A percentile compares a stretch with the other conserved stretches of the same genome.
Conservation (phyloP, 2,113 vertebrate species). For the Notarius quadriscutis region DNA sequence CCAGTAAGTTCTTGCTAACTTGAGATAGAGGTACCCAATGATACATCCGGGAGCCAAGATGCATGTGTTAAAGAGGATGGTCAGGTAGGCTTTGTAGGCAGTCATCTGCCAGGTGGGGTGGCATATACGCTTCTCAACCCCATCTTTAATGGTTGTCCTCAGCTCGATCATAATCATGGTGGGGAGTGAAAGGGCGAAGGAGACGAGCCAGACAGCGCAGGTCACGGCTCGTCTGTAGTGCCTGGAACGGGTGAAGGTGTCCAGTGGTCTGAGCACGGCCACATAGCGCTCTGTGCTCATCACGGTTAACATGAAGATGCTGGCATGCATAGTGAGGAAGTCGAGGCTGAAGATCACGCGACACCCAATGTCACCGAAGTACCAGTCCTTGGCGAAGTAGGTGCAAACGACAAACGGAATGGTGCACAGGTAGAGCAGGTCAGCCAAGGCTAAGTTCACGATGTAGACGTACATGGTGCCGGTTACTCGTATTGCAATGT, state of each 20-base stretch:
- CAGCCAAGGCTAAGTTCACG: constrained; percentile 59
- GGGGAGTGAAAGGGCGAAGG: constrained; percentile 56
- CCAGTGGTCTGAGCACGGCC: constrained; percentile 59
- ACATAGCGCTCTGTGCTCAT: constrained; percentile 63
- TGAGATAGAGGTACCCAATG: constrained; percentile 60
- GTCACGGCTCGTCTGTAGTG: constrained; percentile 54
- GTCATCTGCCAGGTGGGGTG: constrained; percentile 61
- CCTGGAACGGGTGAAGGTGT: constrained; percentile 54
- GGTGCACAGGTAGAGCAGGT: constrained; percentile 60
- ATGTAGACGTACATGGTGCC: constrained; percentile 61
- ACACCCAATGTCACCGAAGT: constrained; percentile 60
- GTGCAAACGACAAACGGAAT: constrained; percentile 63
- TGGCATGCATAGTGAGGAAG: constrained; percentile 62
- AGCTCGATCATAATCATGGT: constrained; percentile 63
- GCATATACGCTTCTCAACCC: constrained; percentile 57
- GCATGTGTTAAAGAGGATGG: constrained; percentile 60
- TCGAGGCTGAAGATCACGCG: constrained; percentile 61
- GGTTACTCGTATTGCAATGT: constrained; percentile 55
- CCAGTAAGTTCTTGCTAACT: constrained; percentile 60
- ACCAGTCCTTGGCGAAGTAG: constrained; percentile 60
- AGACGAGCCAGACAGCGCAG: constrained; percentile 55
- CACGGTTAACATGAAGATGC: constrained; percentile 62
- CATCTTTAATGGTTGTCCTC: constrained; percentile 45
- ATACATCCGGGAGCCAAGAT: constrained; percentile 59
- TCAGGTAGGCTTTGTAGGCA: constrained; percentile 60